These are phyloP conservation scores for Amphiprion clarkii DNA, from an alignment of 2,797 vertebrate genomes.

Conservation along the genomic window DNA sequence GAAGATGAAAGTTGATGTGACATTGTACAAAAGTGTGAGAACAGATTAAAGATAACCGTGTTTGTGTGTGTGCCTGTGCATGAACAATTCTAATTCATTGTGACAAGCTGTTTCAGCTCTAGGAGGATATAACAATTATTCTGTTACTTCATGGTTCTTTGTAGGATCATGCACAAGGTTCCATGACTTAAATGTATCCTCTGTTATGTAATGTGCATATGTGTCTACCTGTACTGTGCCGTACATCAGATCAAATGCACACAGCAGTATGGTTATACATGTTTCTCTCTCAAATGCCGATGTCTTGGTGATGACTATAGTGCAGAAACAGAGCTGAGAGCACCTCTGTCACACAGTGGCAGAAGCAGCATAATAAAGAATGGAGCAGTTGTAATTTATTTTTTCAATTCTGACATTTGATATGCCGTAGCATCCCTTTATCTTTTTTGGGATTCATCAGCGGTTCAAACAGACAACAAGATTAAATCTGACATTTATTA, in stretches of 20 bases:
- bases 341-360: neutral
- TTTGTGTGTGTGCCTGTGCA: constrained; percentile 20
- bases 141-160: constrained; percentile 13
- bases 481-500: neutral
- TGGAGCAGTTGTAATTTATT: neutral
- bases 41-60: constrained; percentile 49
- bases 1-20: constrained; percentile 67
- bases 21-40: constrained; percentile 58
- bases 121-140: constrained; percentile 10
- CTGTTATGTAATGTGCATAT: neutral
- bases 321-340: neutral
- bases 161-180: neutral
- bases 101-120: constrained; percentile 43
- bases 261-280: neutral
- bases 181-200: neutral
- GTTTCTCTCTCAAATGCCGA: neutral
- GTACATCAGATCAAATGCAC: neutral
- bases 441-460: neutral
- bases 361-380: neutral
- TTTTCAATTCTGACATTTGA: neutral
- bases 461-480: neutral
- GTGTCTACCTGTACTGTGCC: neutral
- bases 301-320: neutral
- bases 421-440: too few species aligned
- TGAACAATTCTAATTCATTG: constrained; percentile 40